These are phyloP conservation scores for Carcina quercana DNA, from an alignment of 2,888 invertebrate genomes.

Conservation along the genomic window DNA sequence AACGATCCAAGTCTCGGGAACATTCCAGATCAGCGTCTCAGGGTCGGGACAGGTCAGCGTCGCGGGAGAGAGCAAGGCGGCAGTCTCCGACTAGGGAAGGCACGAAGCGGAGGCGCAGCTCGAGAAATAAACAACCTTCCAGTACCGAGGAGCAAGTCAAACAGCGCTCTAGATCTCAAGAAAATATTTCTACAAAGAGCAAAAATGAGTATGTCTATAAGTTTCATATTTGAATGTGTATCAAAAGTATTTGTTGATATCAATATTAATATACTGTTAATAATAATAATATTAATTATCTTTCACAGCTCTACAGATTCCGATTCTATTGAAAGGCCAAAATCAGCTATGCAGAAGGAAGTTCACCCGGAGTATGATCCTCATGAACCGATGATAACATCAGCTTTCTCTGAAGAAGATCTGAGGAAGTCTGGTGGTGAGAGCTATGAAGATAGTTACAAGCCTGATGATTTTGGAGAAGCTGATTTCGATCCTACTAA, in stretches of 20 bases:
- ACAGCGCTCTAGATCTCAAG: constrained; percentile 58
- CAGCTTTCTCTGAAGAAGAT: constrained; percentile 65
- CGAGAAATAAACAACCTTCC: constrained; percentile 29
- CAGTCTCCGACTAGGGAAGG: constrained; percentile 22
- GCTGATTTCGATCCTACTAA: constrained; percentile 46
- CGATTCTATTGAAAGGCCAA: constrained; percentile 61
- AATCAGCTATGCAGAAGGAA: constrained; percentile 63
- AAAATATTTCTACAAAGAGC: constrained; percentile 39
- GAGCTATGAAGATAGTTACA: constrained; percentile 50
- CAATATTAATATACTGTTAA: too few relatives aligned
- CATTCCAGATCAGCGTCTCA: constrained; percentile 42
- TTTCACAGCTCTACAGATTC: constrained; percentile 57
- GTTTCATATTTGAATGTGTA: neutral
- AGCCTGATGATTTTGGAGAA: constrained; percentile 41
- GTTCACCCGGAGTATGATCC: constrained; percentile 65
- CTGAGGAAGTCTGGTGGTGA: constrained; percentile 59
- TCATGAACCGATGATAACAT: constrained; percentile 68
- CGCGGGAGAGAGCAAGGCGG: constrained; percentile 15
- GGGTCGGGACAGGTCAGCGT: constrained; percentile 25
- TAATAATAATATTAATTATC: too few relatives aligned
- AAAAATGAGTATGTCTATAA: constrained; percentile 53
- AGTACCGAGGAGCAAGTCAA: constrained; percentile 42
- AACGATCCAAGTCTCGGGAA: constrained; percentile 36
- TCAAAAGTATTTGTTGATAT: too few relatives aligned
- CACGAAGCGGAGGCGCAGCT: constrained; percentile 19